These are phyloP conservation scores for pig (Sus scrofa) DNA, from an alignment of 2,113 vertebrate species.

Conservation along the genomic window DNA sequence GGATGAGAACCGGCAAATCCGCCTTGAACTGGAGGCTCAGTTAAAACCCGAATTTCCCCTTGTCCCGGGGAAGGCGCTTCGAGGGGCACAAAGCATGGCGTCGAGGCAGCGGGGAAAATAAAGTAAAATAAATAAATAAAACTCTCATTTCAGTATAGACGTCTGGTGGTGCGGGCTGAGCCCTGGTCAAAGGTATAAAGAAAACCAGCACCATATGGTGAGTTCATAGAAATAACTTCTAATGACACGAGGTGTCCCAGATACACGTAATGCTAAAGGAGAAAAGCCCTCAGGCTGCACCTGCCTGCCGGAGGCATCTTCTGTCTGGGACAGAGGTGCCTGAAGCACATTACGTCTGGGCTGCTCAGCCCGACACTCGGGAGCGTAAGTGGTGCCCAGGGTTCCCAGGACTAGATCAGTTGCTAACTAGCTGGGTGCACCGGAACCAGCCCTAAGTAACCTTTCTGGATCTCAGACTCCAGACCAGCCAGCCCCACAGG, in stretches of 20 bases:
- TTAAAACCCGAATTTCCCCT: slow-evolving; percentile 33
- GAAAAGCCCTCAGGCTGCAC: background rate
- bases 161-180: background rate
- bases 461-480: background rate
- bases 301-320: background rate
- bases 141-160: slow-evolving; percentile 11
- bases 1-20: slow-evolving; percentile 41
- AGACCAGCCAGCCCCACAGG: background rate
- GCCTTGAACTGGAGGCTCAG: slow-evolving; percentile 6
- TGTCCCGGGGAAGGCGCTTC: too few species aligned
- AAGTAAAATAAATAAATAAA: too few species aligned
- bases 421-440: background rate
- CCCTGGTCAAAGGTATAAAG: background rate
- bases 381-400: background rate
- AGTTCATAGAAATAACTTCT: background rate
- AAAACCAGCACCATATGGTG: background rate
- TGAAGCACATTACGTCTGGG: background rate
- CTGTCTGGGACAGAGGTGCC: background rate
- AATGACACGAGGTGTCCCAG: background rate
- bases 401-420: background rate
- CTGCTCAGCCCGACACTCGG: background rate
- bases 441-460: background rate
- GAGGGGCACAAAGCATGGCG: too few species aligned
- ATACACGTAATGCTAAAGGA: background rate
- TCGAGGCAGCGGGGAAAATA: too few species aligned